phyloP scores from a whole-genome alignment of 2,888 invertebrate species.

The Drymonia ruficornis region DNA sequence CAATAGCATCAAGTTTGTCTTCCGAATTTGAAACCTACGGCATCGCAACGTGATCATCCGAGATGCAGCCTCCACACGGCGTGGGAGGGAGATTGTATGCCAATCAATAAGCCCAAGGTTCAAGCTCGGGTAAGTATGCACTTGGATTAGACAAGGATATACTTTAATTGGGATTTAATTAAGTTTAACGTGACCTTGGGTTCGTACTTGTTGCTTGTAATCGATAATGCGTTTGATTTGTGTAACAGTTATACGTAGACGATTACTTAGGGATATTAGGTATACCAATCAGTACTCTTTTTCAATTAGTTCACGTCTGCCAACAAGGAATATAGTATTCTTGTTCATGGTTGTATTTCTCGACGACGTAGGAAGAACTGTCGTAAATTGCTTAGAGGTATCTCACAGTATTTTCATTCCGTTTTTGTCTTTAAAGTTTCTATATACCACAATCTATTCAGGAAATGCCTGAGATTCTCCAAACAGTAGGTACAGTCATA shows the following conservation, averaged over 20 bases:
- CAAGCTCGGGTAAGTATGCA: constrained; percentile 11
- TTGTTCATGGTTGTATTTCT: too few relatives aligned
- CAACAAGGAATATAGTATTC: too few relatives aligned
- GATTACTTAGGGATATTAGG: background rate
- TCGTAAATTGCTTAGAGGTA: too few relatives aligned
- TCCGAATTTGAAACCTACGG: background rate
- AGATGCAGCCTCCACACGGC: constrained; percentile 24
- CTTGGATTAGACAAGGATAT: constrained; percentile 5
- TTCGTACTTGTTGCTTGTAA: constrained; percentile 1
- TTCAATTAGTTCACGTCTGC: too few relatives aligned
- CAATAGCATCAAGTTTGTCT: background rate
- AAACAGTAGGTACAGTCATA: constrained; percentile 2
- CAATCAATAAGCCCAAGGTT: constrained; percentile 48
- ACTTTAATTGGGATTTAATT: constrained; percentile 5
- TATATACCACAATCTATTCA: background rate
- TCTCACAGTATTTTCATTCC: too few relatives aligned
- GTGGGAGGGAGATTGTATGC: constrained; percentile 40
- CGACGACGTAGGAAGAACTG: too few relatives aligned
- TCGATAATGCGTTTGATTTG: background rate
- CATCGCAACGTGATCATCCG: constrained; percentile 23
- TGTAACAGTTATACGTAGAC: background rate
- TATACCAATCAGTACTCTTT: background rate
- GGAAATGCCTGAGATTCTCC: background rate
- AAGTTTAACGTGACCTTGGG: background rate
- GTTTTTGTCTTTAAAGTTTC: too few relatives aligned